Evolutionary conservation across 2,113 vertebrate species (phyloP).

Genomic region (Peromyscus leucopus): DNA sequence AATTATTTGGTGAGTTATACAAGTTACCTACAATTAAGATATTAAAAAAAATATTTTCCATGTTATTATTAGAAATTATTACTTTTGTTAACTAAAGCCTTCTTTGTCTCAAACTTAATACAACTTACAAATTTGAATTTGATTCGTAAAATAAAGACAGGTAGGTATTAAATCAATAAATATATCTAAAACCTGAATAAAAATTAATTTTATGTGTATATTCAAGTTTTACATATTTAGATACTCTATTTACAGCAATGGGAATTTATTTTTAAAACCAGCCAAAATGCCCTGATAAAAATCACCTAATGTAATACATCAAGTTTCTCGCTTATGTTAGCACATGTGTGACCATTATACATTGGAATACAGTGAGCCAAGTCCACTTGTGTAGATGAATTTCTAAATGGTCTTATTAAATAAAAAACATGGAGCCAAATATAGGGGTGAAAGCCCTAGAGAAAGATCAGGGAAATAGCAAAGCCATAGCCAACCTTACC

Average conservation of each 20-base stretch:
- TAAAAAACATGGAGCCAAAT: no score
- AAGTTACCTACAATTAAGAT: background rate
- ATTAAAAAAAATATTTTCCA: background rate
- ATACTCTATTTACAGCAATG: background rate
- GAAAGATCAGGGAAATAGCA: no score
- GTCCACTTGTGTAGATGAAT: background rate
- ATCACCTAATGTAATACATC: background rate
- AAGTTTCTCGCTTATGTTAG: background rate
- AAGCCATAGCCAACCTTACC: no score
- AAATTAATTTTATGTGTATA: background rate
- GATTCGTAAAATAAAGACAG: slow-evolving; percentile 16
- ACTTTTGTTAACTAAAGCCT: background rate
- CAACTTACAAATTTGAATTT: background rate
- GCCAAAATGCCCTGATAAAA: background rate
- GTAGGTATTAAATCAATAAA: background rate
- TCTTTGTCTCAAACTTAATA: slow-evolving; percentile 11
- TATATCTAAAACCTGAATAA: background rate
- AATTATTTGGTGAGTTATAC: background rate
- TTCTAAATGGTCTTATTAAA: no score
- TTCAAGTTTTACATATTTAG: background rate
- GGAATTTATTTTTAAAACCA: slow-evolving; percentile 8
- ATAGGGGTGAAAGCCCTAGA: no score
- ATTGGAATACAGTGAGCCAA: background rate
- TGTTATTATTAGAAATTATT: background rate
- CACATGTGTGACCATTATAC: background rate